A percentile compares a stretch with the other conserved stretches of the same genome.
Evolutionary conservation across 2,888 invertebrate species (phyloP).

Genomic region (Ditula angustiorana): DNA sequence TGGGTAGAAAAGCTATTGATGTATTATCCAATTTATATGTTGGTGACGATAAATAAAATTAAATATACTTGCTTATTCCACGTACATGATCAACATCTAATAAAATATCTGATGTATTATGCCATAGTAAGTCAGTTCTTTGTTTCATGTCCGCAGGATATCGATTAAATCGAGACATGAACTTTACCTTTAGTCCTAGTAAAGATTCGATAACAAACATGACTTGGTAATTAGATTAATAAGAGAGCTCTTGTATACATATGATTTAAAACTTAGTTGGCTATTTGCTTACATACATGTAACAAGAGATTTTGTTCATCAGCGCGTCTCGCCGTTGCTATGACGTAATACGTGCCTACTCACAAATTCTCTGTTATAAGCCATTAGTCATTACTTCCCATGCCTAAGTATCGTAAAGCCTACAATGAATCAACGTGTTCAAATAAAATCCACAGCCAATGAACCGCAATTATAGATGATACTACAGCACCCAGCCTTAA

Average conservation of each 20-base stretch:
- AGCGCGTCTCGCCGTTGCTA: conserved; percentile 11
- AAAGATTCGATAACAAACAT: background rate
- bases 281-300: conserved; percentile 11
- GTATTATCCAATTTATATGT: conserved; percentile 10
- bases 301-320: conserved; percentile 30
- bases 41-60: conserved; percentile 4
- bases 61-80: background rate
- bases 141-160: background rate
- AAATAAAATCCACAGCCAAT: conserved; percentile 25
- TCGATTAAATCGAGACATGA: background rate
- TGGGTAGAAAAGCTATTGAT: conserved; percentile 14
- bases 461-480: conserved; percentile 31
- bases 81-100: background rate
- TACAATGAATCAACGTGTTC: conserved; percentile 15
- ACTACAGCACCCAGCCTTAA: background rate
- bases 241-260: background rate
- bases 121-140: background rate
- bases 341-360: conserved; percentile 26
- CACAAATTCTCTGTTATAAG: conserved; percentile 19
- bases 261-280: conserved; percentile 13
- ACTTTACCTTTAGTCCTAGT: background rate
- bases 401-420: conserved; percentile 12
- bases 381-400: conserved; percentile 23
- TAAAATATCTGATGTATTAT: background rate
- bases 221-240: background rate